These are phyloP conservation scores for Nomada flava DNA, from an alignment of 2,888 invertebrate species.

Conservation along the genomic window DNA sequence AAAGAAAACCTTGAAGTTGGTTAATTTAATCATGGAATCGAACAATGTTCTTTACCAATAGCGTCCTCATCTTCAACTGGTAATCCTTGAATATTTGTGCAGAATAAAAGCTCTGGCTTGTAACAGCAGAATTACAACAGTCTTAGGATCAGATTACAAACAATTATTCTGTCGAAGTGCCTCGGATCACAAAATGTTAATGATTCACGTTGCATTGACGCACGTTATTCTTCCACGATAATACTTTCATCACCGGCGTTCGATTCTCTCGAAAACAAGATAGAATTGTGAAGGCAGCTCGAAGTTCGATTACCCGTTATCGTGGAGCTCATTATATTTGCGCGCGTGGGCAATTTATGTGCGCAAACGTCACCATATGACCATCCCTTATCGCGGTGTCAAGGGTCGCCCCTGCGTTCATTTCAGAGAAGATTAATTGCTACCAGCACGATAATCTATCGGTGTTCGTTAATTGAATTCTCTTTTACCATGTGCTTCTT, in stretches of 20 bases:
- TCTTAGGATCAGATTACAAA: too few species aligned
- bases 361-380: constrained; percentile 36
- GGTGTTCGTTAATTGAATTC: constrained; percentile 53
- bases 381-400: constrained; percentile 59
- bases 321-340: constrained; percentile 49
- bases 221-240: constrained; percentile 10
- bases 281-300: constrained; percentile 37
- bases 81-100: too few species aligned
- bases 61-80: too few species aligned
- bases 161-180: neutral
- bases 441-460: constrained; percentile 53
- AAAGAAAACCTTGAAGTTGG: too few species aligned
- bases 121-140: too few species aligned
- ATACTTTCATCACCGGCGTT: neutral
- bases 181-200: neutral
- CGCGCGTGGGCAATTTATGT: constrained; percentile 52
- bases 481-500: constrained; percentile 5
- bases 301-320: constrained; percentile 47
- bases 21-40: too few species aligned
- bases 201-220: too few species aligned
- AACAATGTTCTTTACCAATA: too few species aligned
- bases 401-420: constrained; percentile 56
- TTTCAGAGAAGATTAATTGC: constrained; percentile 60
- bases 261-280: constrained; percentile 22
- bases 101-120: too few species aligned